These are phyloP conservation scores for Parnassius glacialis DNA, from an alignment of 2,888 invertebrate species.

Conservation along the genomic window DNA sequence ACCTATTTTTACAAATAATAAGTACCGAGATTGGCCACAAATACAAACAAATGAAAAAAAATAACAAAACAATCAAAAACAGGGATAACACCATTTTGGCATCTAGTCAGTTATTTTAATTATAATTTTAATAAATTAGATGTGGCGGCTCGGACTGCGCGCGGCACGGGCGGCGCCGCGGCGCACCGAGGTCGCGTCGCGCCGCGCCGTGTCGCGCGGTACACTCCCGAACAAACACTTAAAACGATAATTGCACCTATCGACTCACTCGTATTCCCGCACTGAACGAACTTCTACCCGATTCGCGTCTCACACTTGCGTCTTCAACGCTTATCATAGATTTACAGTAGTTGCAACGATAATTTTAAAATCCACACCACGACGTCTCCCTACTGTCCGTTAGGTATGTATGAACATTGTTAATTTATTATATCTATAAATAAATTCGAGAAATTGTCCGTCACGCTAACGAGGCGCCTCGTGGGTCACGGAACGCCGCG, in stretches of 20 bases:
- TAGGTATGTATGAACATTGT: constrained; percentile 68
- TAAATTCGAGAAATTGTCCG: constrained; percentile 80
- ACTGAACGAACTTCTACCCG: constrained; percentile 72
- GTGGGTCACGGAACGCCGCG: constrained; percentile 36
- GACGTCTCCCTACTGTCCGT: constrained; percentile 66
- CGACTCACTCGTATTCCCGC: constrained; percentile 69
- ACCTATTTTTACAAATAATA: constrained; percentile 78
- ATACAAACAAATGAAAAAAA: constrained; percentile 72
- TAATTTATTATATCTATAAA: constrained; percentile 77
- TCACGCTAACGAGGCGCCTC: constrained; percentile 58
- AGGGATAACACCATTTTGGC: constrained; percentile 81
- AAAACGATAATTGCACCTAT: constrained; percentile 78
- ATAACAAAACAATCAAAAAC: constrained; percentile 79
- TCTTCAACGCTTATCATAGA: constrained; percentile 68
- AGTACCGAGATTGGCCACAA: constrained; percentile 80
- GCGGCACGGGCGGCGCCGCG: constrained; percentile 21
- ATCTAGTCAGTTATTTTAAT: constrained; percentile 71
- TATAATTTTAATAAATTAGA: constrained; percentile 65
- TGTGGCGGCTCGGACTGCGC: constrained; percentile 32
- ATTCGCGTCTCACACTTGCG: constrained; percentile 69
- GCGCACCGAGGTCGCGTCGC: constrained; percentile 13
- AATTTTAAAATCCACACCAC: constrained; percentile 62
- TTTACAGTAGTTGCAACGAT: constrained; percentile 73
- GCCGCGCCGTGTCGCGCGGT: constrained; percentile 35
- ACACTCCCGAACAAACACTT: constrained; percentile 49